phyloP scores from a whole-genome alignment of 2,113 vertebrate genomes.

The Sorex araneus region DNA sequence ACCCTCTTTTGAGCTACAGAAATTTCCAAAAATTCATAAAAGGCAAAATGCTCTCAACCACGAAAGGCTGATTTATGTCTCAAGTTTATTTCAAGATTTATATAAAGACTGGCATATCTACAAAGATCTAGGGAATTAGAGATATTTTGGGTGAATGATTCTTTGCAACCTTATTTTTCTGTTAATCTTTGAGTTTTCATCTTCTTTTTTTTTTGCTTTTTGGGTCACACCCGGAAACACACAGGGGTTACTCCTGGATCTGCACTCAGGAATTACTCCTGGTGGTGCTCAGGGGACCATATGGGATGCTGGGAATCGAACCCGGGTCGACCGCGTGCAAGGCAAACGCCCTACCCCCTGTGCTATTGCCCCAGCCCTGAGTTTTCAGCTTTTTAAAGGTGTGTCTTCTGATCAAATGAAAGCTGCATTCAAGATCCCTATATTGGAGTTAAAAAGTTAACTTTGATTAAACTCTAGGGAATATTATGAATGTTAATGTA shows the following conservation, averaged over 20 bases:
- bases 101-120: no score
- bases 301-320: no score
- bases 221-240: no score
- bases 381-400: conserved; percentile 52
- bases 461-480: conserved; percentile 34
- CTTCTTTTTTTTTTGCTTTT: no score
- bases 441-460: conserved; percentile 28
- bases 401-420: conserved; percentile 50
- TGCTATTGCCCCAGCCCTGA: no score
- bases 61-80: conserved; percentile 59
- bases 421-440: conserved; percentile 1
- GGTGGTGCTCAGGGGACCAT: no score
- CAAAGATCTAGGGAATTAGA: not conserved
- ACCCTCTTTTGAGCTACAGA: conserved; percentile 43
- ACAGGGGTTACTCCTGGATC: no score
- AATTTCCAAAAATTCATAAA: conserved; percentile 61
- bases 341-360: no score
- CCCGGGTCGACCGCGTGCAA: no score
- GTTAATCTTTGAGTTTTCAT: conserved; percentile 66
- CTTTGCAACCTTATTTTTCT: conserved; percentile 41
- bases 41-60: conserved; percentile 18
- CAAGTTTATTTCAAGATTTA: not conserved
- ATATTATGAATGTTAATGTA: not conserved
- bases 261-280: no score
- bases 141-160: conserved; percentile 56